Conservation (phyloP, 2,113 vertebrate genomes). For the Entomyzon cyanotis region DNA sequence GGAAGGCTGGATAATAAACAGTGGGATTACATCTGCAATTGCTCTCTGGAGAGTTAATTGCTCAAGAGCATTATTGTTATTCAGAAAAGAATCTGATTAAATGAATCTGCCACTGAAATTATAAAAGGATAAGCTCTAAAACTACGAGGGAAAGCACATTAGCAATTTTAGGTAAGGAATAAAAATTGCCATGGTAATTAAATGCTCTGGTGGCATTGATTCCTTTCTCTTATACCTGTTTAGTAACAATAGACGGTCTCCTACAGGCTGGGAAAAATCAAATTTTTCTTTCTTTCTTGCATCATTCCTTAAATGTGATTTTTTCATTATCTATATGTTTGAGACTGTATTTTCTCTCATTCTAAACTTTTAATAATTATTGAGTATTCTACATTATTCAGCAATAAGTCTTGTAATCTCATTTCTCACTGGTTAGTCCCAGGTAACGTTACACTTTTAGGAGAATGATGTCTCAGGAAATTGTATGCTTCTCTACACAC, state of each 20-base stretch:
- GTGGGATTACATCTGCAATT: background rate
- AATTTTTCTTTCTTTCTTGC: background rate
- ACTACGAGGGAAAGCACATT: background rate
- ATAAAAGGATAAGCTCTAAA: background rate
- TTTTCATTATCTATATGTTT: background rate
- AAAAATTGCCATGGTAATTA: background rate
- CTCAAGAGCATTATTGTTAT: background rate
- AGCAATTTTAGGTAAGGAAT: background rate
- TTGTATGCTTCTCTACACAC: background rate
- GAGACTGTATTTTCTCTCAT: background rate
- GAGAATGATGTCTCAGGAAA: background rate
- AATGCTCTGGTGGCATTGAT: background rate
- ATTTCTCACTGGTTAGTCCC: background rate
- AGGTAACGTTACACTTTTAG: background rate
- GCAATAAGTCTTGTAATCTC: background rate
- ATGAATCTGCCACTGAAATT: background rate
- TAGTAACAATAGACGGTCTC: background rate
- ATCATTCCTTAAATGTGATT: background rate
- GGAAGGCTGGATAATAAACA: background rate
- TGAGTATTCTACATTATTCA: background rate
- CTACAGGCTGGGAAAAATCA: background rate
- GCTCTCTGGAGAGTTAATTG: background rate
- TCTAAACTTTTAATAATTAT: background rate
- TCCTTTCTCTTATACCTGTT: background rate
- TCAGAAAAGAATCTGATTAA: constrained; percentile 19